phyloP scores from a whole-genome alignment of 2,113 vertebrate genomes.

The Apaloderma vittatum region DNA sequence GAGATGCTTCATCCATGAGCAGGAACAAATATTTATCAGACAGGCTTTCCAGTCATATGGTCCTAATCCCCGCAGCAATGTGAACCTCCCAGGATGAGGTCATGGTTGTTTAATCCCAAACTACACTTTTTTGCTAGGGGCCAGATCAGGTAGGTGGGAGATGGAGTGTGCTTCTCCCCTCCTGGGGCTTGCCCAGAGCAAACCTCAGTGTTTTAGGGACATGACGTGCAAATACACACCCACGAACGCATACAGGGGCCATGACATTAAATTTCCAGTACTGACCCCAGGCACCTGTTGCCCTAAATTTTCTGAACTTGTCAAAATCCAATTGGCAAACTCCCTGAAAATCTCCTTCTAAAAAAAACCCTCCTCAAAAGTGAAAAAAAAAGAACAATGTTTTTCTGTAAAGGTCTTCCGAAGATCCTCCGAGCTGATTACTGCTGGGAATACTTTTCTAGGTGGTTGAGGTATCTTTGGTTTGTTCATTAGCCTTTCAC shows the following conservation, averaged over 20 bases:
- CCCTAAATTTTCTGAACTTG: background rate
- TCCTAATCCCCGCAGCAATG: conserved; percentile 32
- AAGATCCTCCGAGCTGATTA: background rate
- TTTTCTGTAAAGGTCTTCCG: background rate
- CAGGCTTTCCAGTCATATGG: conserved; percentile 59
- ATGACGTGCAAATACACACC: background rate
- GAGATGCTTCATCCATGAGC: background rate
- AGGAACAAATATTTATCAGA: conserved; percentile 50
- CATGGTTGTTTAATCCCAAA: conserved; percentile 24
- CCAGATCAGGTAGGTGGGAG: conserved; percentile 20
- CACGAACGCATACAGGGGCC: accelerated
- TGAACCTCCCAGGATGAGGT: conserved; percentile 60
- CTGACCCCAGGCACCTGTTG: accelerated
- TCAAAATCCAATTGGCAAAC: background rate
- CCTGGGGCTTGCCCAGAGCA: background rate
- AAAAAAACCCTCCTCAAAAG: background rate
- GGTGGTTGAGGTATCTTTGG: background rate
- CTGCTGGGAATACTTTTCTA: background rate
- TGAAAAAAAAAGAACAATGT: background rate
- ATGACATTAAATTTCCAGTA: background rate
- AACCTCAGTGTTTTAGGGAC: background rate
- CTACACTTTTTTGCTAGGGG: background rate
- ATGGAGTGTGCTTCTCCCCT: background rate
- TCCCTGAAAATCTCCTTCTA: background rate
- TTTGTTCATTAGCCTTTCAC: background rate